Evolutionary conservation across 2,797 vertebrate genomes (phyloP).

Genomic region (Sebastes minor): DNA sequence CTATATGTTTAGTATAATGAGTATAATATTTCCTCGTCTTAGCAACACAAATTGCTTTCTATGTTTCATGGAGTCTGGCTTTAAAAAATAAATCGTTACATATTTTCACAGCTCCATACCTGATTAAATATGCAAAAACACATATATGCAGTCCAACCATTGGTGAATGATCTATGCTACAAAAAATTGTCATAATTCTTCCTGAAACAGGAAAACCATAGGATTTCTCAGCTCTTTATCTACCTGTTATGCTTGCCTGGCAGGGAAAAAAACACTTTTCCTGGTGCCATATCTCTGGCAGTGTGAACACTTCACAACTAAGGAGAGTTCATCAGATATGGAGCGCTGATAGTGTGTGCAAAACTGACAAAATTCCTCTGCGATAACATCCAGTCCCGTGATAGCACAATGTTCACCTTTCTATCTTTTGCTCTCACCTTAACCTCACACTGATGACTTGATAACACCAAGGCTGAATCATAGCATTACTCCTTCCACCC

Average conservation of each 20-base stretch:
- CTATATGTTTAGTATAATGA: neutral
- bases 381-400: constrained; percentile 43
- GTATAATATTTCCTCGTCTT: neutral
- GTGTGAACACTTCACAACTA: constrained; percentile 37
- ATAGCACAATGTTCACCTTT: constrained; percentile 39
- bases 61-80: neutral
- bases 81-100: neutral
- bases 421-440: constrained; percentile 12
- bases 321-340: constrained; percentile 48
- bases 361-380: constrained; percentile 26
- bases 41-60: neutral
- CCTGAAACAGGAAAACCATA: neutral
- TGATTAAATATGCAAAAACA: neutral
- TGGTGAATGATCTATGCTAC: neutral
- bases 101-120: neutral
- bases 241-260: constrained; percentile 2
- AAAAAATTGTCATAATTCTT: neutral
- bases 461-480: constrained; percentile 44
- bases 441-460: constrained; percentile 39
- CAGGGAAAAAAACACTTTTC: constrained; percentile 49
- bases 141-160: neutral
- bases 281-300: constrained; percentile 38
- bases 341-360: constrained; percentile 29
- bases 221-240: constrained; percentile 19
- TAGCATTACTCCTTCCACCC: neutral